These are phyloP conservation scores for Umimayanthus kanabou DNA, from an alignment of 92 coral and sea anemone genomes.

Conservation along the genomic window DNA sequence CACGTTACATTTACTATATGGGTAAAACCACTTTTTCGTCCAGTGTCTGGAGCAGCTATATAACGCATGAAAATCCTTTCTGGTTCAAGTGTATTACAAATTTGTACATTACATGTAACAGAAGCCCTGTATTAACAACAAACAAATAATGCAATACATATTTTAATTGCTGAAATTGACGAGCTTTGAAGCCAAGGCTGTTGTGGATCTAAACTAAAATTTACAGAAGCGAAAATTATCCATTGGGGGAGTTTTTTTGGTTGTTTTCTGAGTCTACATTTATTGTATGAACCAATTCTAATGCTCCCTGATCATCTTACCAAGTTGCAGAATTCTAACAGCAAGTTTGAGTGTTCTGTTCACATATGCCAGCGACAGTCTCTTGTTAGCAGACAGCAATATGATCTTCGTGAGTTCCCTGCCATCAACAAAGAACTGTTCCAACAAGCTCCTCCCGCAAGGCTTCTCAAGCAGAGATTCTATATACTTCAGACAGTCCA, in stretches of 20 bases:
- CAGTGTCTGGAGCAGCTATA: no score
- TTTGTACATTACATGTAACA: neutral
- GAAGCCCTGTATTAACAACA: neutral
- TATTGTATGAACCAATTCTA: neutral
- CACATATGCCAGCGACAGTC: constrained; percentile 88
- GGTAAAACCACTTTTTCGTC: no score
- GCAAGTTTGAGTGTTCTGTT: constrained; percentile 91
- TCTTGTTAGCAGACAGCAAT: constrained; percentile 80
- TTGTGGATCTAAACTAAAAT: no score
- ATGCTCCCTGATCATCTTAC: constrained; percentile 52
- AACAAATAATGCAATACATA: no score
- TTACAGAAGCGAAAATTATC: no score
- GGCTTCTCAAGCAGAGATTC: constrained; percentile 87
- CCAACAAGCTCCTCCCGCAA: constrained; percentile 72
- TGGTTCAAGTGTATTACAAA: no score
- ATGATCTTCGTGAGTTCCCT: constrained; percentile 74
- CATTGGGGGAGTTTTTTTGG: neutral
- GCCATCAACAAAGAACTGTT: constrained; percentile 78
- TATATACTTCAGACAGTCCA: constrained; percentile 89
- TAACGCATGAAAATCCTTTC: no score
- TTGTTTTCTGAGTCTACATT: neutral
- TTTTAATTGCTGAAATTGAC: no score
- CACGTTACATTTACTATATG: no score
- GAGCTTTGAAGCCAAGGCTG: neutral
- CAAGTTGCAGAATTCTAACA: constrained; percentile 79